Evolutionary conservation across 2,113 vertebrate species (phyloP).

Genomic region (Scatophagus argus): DNA sequence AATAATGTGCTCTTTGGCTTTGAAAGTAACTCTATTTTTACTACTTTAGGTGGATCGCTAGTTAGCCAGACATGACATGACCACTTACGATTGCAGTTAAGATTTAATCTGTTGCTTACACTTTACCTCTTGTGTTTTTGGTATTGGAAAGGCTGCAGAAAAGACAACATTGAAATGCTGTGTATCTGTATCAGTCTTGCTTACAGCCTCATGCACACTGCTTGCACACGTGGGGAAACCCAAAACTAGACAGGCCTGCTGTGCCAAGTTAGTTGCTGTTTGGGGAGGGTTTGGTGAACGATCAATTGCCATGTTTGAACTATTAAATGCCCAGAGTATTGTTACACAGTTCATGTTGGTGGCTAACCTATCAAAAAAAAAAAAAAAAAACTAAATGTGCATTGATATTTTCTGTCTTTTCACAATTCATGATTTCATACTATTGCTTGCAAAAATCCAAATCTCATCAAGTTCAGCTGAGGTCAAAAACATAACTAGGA

Average conservation of each 20-base stretch:
- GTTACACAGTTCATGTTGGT: constrained; percentile 4
- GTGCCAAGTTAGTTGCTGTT: neutral
- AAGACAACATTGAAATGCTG: neutral
- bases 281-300: neutral
- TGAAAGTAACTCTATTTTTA: neutral
- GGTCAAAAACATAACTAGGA: constrained; percentile 64
- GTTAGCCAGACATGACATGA: neutral
- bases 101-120: neutral
- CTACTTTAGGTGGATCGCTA: no score
- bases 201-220: neutral
- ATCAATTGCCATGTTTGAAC: neutral
- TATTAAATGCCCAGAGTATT: constrained; percentile 25
- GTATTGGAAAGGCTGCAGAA: neutral
- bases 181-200: neutral
- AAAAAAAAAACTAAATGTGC: constrained; percentile 20
- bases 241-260: constrained; percentile 8
- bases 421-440: constrained; percentile 34
- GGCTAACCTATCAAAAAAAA: constrained; percentile 1
- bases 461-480: constrained; percentile 38
- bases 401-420: constrained; percentile 12
- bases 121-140: neutral
- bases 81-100: neutral
- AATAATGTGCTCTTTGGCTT: constrained; percentile 1
- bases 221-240: constrained; percentile 1
- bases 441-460: constrained; percentile 33